These are phyloP conservation scores for Pseudochirops corinnae DNA, from an alignment of 2,797 vertebrate species.

Conservation along the genomic window DNA sequence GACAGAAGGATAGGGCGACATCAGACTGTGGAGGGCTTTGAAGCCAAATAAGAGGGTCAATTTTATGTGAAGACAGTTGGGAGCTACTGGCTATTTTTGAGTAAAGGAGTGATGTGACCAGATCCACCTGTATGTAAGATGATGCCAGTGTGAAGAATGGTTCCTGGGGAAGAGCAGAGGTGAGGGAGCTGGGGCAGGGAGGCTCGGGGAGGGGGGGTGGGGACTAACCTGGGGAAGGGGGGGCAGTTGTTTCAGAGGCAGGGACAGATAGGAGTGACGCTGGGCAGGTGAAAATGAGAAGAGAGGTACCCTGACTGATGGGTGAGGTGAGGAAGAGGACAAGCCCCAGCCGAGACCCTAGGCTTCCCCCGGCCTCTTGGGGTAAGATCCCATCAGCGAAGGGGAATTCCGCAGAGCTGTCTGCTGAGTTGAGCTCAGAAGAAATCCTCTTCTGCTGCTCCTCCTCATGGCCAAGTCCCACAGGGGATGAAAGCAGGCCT, in stretches of 20 bases:
- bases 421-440: background rate
- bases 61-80: background rate
- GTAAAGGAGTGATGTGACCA: background rate
- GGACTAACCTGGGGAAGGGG: too few species aligned
- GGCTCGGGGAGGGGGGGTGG: too few species aligned
- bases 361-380: background rate
- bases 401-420: background rate
- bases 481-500: background rate
- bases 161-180: background rate
- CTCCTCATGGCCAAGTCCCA: background rate
- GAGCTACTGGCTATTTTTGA: background rate
- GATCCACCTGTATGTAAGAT: background rate
- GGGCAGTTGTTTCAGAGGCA: background rate
- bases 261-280: background rate
- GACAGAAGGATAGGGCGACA: background rate
- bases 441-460: background rate
- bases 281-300: background rate
- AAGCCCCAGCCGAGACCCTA: too few species aligned
- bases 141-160: background rate
- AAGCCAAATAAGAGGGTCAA: background rate
- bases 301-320: background rate
- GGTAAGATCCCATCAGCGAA: conserved; percentile 30
- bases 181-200: background rate
- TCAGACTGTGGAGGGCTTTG: background rate
- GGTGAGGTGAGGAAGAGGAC: background rate